Evolutionary conservation across 2,113 vertebrate species (phyloP).

Genomic region (Apus apus): DNA sequence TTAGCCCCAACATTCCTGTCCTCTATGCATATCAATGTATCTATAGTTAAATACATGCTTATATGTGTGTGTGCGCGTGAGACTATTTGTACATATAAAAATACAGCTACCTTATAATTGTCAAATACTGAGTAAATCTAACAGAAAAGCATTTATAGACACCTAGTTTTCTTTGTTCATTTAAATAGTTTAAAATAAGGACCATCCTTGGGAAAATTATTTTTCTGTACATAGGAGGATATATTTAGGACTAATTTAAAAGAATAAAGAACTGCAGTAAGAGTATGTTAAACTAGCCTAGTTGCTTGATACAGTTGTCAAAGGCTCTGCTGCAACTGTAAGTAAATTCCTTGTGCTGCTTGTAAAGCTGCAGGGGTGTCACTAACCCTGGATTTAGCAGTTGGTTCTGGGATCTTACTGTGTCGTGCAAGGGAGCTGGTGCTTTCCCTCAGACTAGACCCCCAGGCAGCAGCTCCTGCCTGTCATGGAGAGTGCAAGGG

Average conservation of each 20-base stretch:
- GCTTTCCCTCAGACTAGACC: not conserved
- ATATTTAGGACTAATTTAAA: constrained; percentile 72
- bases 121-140: constrained; percentile 29
- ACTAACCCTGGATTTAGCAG: not conserved
- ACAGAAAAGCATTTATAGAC: constrained; percentile 4
- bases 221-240: constrained; percentile 73
- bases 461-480: not conserved
- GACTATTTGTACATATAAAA: constrained; percentile 34
- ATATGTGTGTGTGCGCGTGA: not conserved
- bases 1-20: not conserved
- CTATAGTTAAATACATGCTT: not conserved
- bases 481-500: accelerated
- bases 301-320: not conserved
- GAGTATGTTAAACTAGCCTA: not conserved
- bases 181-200: constrained; percentile 53
- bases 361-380: not conserved
- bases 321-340: not conserved
- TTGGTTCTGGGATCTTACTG: not conserved
- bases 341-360: not conserved
- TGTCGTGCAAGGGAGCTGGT: not conserved
- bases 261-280: constrained; percentile 38
- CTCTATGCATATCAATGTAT: not conserved
- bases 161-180: constrained; percentile 44
- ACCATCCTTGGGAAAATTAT: constrained; percentile 62
- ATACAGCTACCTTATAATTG: not conserved